Evolutionary conservation across 2,113 vertebrate genomes (phyloP).

Genomic region (Probosciger aterrimus): DNA sequence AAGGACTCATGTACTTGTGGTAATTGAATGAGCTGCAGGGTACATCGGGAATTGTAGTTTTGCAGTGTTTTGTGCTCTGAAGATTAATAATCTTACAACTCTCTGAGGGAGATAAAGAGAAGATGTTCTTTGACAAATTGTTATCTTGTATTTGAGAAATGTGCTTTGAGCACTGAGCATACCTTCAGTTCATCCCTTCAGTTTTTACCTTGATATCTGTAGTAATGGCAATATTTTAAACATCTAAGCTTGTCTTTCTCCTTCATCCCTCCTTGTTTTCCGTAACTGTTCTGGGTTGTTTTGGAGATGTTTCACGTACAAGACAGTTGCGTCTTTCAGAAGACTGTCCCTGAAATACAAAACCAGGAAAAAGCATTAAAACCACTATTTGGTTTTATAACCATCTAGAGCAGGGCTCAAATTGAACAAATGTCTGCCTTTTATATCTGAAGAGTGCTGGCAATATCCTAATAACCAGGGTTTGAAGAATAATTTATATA

Average conservation of each 20-base stretch:
- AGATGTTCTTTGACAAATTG: constrained; percentile 55
- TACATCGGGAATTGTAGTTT: constrained; percentile 71
- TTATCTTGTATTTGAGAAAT: constrained; percentile 53
- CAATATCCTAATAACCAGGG: neutral
- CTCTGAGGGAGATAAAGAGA: constrained; percentile 48
- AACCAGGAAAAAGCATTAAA: neutral
- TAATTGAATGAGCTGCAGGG: constrained; percentile 66
- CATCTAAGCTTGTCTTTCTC: neutral
- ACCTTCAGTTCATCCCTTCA: constrained; percentile 1
- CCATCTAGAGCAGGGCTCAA: neutral
- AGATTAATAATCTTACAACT: constrained; percentile 64
- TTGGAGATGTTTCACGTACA: neutral
- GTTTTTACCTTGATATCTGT: constrained; percentile 43
- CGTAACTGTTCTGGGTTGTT: neutral
- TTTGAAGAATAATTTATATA: neutral
- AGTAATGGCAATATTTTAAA: constrained; percentile 36
- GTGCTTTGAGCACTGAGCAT: constrained; percentile 28
- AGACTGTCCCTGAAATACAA: neutral
- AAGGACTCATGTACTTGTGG: constrained; percentile 30
- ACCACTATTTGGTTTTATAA: neutral
- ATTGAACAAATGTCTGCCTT: neutral
- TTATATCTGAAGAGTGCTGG: neutral
- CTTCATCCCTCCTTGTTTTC: constrained; percentile 4
- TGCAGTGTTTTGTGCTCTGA: constrained; percentile 54
- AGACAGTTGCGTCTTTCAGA: neutral